Evolutionary conservation across 2,888 invertebrate species (phyloP).

Genomic region (Orthonychiurus folsomi): DNA sequence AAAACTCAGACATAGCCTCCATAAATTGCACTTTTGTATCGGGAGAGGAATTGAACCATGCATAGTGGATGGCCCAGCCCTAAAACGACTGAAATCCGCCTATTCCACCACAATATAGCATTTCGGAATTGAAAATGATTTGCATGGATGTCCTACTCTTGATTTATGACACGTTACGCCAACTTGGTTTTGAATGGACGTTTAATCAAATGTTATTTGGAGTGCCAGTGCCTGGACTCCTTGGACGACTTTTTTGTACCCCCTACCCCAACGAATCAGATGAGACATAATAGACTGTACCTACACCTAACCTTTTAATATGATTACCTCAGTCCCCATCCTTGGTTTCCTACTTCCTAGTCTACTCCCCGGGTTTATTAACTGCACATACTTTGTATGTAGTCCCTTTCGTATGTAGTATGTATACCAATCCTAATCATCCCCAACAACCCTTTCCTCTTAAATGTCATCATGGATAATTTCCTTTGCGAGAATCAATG

Average conservation of each 20-base stretch:
- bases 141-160: constrained; percentile 19
- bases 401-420: no score
- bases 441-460: no score
- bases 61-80: no score
- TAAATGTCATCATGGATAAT: constrained; percentile 40
- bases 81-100: no score
- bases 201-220: constrained; percentile 42
- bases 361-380: no score
- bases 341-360: no score
- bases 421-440: no score
- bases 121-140: neutral
- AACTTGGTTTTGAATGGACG: constrained; percentile 41
- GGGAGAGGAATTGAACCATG: no score
- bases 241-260: constrained; percentile 18
- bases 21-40: no score
- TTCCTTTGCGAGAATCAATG: constrained; percentile 28
- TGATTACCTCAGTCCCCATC: constrained; percentile 31
- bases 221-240: constrained; percentile 34
- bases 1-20: no score
- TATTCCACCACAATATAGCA: no score
- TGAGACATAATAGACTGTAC: neutral
- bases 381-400: constrained; percentile 9
- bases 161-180: constrained; percentile 40
- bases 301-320: constrained; percentile 40
- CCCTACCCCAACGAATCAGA: neutral